These are phyloP conservation scores for Chaenogobius annularis DNA, from an alignment of 2,113 vertebrate species.

Conservation along the genomic window DNA sequence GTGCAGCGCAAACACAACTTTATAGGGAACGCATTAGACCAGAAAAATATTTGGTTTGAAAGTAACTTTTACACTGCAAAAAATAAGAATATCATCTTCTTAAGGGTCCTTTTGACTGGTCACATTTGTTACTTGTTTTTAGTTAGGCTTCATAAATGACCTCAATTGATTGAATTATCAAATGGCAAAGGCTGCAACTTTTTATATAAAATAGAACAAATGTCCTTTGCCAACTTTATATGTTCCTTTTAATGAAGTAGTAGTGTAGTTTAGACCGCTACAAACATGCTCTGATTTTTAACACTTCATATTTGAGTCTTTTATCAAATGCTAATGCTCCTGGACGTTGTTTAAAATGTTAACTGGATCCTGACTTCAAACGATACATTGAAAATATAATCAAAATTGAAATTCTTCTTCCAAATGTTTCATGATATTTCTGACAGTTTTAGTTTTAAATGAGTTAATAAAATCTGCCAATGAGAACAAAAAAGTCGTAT, in stretches of 20 bases:
- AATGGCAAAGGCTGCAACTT: too few relatives aligned
- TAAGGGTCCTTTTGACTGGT: too few relatives aligned
- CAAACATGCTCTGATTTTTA: background rate
- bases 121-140: too few relatives aligned
- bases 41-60: background rate
- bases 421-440: too few relatives aligned
- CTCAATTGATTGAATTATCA: too few relatives aligned
- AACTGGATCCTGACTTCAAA: background rate
- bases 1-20: background rate
- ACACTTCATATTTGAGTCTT: background rate
- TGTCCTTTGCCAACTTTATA: too few relatives aligned
- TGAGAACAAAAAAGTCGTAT: background rate
- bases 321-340: too few relatives aligned
- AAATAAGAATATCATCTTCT: background rate
- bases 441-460: background rate
- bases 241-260: too few relatives aligned
- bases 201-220: too few relatives aligned
- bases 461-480: background rate
- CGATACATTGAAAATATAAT: background rate
- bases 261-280: too few relatives aligned
- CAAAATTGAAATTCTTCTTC: background rate
- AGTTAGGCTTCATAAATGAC: too few relatives aligned
- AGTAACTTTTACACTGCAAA: background rate
- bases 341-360: too few relatives aligned
- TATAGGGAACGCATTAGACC: background rate